Percentiles rank a stretch among this genome's conserved stretches.
phyloP scores from a whole-genome alignment of 2,888 invertebrate species.

The Nomada ferruginata region DNA sequence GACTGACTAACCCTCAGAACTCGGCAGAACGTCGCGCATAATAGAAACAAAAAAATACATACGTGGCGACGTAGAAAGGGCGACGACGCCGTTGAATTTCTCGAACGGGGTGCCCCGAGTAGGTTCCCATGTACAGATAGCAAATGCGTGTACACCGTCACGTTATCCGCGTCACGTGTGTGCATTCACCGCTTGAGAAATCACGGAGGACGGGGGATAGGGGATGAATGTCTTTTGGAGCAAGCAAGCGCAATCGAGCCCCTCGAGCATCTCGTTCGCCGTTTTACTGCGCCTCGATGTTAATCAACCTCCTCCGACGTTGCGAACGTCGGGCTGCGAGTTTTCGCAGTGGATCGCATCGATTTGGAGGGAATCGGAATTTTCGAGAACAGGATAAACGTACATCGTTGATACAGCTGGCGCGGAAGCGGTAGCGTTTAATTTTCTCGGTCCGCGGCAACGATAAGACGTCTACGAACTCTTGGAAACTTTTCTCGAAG shows the following conservation, averaged over 20 bases:
- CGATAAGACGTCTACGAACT: constrained; percentile 34
- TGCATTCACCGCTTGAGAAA: constrained; percentile 29
- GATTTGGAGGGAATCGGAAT: neutral
- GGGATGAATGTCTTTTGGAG: constrained; percentile 59
- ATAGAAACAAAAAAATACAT: neutral
- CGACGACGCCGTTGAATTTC: neutral
- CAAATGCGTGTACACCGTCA: constrained; percentile 18
- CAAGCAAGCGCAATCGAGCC: constrained; percentile 63
- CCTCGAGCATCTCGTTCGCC: constrained; percentile 46
- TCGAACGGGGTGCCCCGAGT: constrained; percentile 19
- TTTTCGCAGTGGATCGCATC: neutral
- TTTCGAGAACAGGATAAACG: too few species aligned
- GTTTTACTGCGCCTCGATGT: constrained; percentile 32
- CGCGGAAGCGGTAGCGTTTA: neutral
- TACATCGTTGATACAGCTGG: neutral
- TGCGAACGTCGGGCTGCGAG: neutral
- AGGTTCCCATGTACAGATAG: constrained; percentile 13
- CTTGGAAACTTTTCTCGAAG: constrained; percentile 18
- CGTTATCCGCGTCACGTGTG: constrained; percentile 66
- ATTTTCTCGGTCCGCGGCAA: constrained; percentile 1
- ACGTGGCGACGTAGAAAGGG: neutral
- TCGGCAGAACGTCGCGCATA: too few species aligned
- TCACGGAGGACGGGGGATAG: constrained; percentile 39
- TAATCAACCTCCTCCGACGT: neutral
- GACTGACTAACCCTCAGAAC: too few species aligned